Evolutionary conservation across 2,113 vertebrate species (phyloP), one percentile per base, ranked within the genome.

Genomic region (Gymnorhina tibicen): DNA sequence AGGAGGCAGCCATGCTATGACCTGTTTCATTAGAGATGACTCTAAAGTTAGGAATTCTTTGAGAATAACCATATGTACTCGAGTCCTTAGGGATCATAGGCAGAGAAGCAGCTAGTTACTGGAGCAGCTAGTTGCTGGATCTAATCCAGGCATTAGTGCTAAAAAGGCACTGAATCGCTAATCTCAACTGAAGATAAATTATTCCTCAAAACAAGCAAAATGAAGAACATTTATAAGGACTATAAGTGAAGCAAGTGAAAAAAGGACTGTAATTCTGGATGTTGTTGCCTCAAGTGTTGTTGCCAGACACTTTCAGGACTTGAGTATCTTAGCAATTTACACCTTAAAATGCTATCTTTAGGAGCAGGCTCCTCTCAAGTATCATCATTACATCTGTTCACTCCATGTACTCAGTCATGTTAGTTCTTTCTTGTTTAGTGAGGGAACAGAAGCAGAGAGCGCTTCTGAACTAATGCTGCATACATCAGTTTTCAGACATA

Each of bases 321-420:
- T 82, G 30, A 82, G 41, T 47, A 44, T 85, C 66, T 91, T 78
- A 93, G 66, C 47, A 89, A 69, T 50, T 91, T 89, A 70, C 11
- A 12, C 46, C 64, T 97, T 87, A 91, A 70, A 94, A 89, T 87
- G 53, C 85, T 89, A 26, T 72, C 93, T 85, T 91, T 91, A 77
- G 22, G 26, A 85, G 21, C 52, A 42, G 82, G 18, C 27, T 85
- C 35, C 69, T 87, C 42, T 89, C 69, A 70, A 81, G 35, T 76
- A 67, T 78, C 52, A 63, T 28, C 33, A 41, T 75, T 68, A 76
- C 77, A 12, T 7, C 78, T 64, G 18, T 75, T 59, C 15, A 64
- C 22, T 91, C 47, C 15, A 17, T 55, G 39, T 50, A 44, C 52
- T 82, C 46, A 63, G 39, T 81, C 33, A 5, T 60, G 19, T 72